These are phyloP conservation scores for Drosophila rellima DNA, from an alignment of 2,888 invertebrate species.

Conservation along the genomic window DNA sequence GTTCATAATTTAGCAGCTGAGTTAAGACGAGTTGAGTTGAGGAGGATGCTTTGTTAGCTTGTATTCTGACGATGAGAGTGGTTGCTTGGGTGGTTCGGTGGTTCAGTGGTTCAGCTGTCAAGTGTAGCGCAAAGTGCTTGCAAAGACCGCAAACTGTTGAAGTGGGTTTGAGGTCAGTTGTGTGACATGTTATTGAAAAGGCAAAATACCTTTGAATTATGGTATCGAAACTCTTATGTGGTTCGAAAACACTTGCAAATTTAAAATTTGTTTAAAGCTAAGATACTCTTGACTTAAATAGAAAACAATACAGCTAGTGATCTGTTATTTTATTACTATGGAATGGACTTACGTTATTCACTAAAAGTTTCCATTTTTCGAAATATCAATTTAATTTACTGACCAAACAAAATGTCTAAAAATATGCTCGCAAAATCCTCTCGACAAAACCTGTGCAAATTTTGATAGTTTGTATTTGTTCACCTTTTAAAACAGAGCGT, in stretches of 20 bases:
- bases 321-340: neutral
- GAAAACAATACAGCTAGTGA: neutral
- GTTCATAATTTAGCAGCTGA: constrained; percentile 68
- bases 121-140: constrained; percentile 51
- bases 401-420: constrained; percentile 18
- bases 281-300: neutral
- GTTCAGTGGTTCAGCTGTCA: constrained; percentile 47
- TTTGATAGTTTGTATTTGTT: constrained; percentile 21
- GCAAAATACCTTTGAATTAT: constrained; percentile 53
- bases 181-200: constrained; percentile 47
- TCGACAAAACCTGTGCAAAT: constrained; percentile 24
- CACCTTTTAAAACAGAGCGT: constrained; percentile 25
- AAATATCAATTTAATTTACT: constrained; percentile 17
- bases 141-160: constrained; percentile 60
- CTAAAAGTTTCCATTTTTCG: neutral
- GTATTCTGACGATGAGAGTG: neutral
- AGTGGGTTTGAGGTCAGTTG: constrained; percentile 42
- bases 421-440: constrained; percentile 6
- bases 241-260: neutral
- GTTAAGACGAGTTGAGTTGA: constrained; percentile 18
- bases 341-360: neutral
- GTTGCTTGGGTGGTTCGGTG: constrained; percentile 5
- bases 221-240: constrained; percentile 8
- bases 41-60: constrained; percentile 36
- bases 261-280: neutral